These are phyloP conservation scores for Sinocyclocheilus maitianheensis DNA, from an alignment of 2,113 vertebrate genomes.

Conservation along the genomic window DNA sequence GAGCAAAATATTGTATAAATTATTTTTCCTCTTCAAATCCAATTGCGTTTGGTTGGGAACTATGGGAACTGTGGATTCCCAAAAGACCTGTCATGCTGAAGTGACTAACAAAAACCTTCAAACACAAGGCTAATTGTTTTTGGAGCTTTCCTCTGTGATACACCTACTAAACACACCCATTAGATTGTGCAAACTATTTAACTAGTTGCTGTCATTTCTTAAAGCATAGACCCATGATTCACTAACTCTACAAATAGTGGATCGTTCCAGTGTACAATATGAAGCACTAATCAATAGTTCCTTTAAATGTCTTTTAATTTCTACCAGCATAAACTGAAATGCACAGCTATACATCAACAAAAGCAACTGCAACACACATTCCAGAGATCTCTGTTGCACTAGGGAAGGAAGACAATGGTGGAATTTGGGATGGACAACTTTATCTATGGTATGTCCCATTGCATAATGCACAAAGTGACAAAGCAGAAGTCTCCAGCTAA, in stretches of 20 bases:
- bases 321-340: not conserved
- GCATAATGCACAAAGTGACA: constrained; percentile 39
- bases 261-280: not conserved
- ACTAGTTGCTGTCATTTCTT: constrained; percentile 59
- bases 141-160: constrained; percentile 55
- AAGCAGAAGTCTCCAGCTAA: constrained; percentile 35
- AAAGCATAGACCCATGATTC: not conserved
- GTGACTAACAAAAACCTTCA: not conserved
- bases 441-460: constrained; percentile 50
- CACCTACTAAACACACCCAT: constrained; percentile 71
- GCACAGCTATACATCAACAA: constrained; percentile 43
- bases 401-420: constrained; percentile 31
- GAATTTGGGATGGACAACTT: constrained; percentile 42
- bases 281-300: not conserved
- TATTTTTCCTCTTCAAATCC: not conserved
- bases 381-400: constrained; percentile 48
- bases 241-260: not conserved
- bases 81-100: not conserved
- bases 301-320: not conserved
- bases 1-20: not conserved
- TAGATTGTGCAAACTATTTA: constrained; percentile 54
- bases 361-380: constrained; percentile 40
- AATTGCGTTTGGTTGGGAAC: not conserved
- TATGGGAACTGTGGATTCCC: not conserved
- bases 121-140: constrained; percentile 3